phyloP scores from a whole-genome alignment of 2,113 vertebrate genomes.

The Cyphomyrus plagiostoma region DNA sequence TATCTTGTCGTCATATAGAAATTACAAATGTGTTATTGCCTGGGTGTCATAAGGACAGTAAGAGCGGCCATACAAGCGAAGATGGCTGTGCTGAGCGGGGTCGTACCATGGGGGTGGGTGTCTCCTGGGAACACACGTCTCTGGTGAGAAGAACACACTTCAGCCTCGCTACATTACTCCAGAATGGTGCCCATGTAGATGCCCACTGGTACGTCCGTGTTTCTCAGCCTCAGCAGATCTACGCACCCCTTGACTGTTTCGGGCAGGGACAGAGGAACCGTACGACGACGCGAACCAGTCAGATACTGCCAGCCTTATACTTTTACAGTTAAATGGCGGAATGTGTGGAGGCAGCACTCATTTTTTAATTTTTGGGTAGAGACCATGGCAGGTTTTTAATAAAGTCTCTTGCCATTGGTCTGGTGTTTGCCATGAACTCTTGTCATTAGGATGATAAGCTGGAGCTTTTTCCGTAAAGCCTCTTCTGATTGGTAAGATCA shows the following conservation, averaged over 20 bases:
- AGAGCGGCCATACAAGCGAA: not conserved
- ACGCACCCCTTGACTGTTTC: not conserved
- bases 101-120: not conserved
- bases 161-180: not conserved
- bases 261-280: not conserved
- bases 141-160: not conserved
- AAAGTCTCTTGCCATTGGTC: not conserved
- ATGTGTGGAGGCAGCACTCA: not conserved
- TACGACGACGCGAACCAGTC: not conserved
- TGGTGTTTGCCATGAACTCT: not conserved
- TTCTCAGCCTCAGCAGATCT: not conserved
- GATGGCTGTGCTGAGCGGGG: not conserved
- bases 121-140: not conserved
- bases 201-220: not conserved
- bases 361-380: not conserved
- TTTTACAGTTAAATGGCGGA: not conserved
- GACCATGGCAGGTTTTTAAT: not conserved
- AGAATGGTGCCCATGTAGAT: not conserved
- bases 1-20: not conserved
- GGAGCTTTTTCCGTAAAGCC: not conserved
- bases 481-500: not conserved
- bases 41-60: not conserved
- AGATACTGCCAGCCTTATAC: not conserved
- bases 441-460: not conserved
- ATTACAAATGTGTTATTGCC: not conserved